Conservation (phyloP, 2,113 vertebrate genomes). For the Thamnophis sirtalis region DNA sequence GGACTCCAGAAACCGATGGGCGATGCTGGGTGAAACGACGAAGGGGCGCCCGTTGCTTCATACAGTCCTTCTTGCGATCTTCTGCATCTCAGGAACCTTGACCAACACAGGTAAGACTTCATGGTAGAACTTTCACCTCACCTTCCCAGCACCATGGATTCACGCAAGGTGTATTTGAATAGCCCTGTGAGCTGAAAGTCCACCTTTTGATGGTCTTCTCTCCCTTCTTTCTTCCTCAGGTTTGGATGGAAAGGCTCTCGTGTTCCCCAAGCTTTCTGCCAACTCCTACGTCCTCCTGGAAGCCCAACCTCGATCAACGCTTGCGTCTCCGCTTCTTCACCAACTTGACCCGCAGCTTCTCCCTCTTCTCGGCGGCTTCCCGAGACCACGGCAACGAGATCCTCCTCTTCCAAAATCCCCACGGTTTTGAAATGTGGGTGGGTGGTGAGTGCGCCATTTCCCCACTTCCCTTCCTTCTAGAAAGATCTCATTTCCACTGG, state of each 20-base stretch:
- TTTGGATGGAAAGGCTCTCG: constrained; percentile 21
- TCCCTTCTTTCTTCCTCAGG: neutral
- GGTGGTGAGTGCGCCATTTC: too few species aligned
- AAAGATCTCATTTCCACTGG: neutral
- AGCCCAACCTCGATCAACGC: neutral
- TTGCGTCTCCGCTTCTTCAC: constrained; percentile 13
- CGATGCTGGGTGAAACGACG: neutral
- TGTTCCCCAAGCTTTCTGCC: neutral
- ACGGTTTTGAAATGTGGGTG: too few species aligned
- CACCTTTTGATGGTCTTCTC: neutral
- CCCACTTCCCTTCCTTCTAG: accelerated
- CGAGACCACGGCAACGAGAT: neutral
- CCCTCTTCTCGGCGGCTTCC: constrained; percentile 9
- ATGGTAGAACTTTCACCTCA: neutral
- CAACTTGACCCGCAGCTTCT: neutral
- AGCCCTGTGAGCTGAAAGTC: neutral
- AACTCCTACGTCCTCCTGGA: neutral
- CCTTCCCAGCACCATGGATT: neutral
- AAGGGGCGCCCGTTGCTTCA: neutral
- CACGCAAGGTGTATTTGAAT: too few species aligned
- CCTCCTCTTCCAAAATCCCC: neutral
- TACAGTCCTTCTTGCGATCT: too few species aligned
- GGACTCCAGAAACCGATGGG: neutral
- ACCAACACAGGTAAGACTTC: neutral
- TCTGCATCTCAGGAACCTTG: neutral